phyloP scores from a whole-genome alignment of 1,140 invertebrate species.

The Sarcophaga peregrina region DNA sequence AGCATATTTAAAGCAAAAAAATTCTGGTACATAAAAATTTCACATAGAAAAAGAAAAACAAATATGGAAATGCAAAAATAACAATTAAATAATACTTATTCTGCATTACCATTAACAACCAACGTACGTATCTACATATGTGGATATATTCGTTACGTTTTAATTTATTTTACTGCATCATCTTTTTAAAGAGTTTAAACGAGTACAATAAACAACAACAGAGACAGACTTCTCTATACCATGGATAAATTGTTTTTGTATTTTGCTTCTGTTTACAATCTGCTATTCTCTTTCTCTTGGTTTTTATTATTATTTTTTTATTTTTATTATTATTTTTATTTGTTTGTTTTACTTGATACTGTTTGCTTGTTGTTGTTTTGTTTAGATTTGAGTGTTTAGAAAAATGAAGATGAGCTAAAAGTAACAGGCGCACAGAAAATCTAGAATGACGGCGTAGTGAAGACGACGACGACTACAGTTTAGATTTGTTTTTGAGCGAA shows the following conservation, averaged over 20 bases:
- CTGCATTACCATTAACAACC: too few relatives aligned
- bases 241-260: background rate
- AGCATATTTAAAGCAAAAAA: too few relatives aligned
- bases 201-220: background rate
- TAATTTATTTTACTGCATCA: too few relatives aligned
- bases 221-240: background rate
- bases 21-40: too few relatives aligned
- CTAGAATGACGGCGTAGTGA: background rate
- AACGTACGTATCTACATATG: too few relatives aligned
- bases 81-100: too few relatives aligned
- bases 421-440: conserved; percentile 15
- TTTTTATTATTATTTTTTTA: background rate
- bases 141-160: too few relatives aligned
- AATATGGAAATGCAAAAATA: too few relatives aligned
- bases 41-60: too few relatives aligned
- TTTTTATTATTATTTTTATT: background rate
- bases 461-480: too few relatives aligned
- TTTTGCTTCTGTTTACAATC: background rate
- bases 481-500: too few relatives aligned
- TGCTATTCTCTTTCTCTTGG: background rate
- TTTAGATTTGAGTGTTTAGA: conserved; percentile 14
- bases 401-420: conserved; percentile 18
- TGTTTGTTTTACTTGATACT: background rate
- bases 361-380: background rate
- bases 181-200: too few relatives aligned